A percentile compares a stretch with the other conserved stretches of the same genome.
These are phyloP conservation scores for Dendrocopos noguchii DNA, from an alignment of 2,113 vertebrate species.

Conservation along the genomic window DNA sequence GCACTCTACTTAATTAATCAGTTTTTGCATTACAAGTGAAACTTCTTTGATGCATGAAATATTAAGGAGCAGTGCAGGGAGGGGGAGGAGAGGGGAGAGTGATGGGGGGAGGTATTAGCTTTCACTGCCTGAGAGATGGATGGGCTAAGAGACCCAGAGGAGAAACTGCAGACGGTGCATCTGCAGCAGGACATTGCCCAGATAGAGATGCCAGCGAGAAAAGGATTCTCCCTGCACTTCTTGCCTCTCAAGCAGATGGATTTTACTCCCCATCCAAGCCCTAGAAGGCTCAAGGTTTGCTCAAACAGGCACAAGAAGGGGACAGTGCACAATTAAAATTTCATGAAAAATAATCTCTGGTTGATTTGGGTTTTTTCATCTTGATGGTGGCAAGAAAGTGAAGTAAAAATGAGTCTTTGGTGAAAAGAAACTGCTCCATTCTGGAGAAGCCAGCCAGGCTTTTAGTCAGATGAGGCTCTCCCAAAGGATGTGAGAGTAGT, in stretches of 20 bases:
- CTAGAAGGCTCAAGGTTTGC: not conserved
- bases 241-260: not conserved
- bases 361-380: slow-evolving; percentile 48
- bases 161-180: not conserved
- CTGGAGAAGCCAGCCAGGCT: slow-evolving; percentile 40
- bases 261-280: not conserved
- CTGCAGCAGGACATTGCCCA: not conserved
- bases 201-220: not conserved
- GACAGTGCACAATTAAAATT: slow-evolving; percentile 58
- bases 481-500: slow-evolving; percentile 49
- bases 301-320: not conserved
- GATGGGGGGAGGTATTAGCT: not conserved
- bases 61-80: slow-evolving; percentile 41
- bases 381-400: slow-evolving; percentile 32
- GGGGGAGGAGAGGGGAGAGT: not conserved
- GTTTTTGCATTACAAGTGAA: slow-evolving; percentile 76
- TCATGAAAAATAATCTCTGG: slow-evolving; percentile 57
- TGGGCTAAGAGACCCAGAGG: not conserved
- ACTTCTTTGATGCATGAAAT: slow-evolving; percentile 76
- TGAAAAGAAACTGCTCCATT: not conserved
- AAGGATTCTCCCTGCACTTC: not conserved
- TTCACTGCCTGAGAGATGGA: not conserved
- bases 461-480: slow-evolving; percentile 51
- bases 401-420: slow-evolving; percentile 53
- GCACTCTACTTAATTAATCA: slow-evolving; percentile 79